Evolutionary conservation across 2,113 vertebrate species (phyloP).

Genomic region (Delphinapterus leucas): DNA sequence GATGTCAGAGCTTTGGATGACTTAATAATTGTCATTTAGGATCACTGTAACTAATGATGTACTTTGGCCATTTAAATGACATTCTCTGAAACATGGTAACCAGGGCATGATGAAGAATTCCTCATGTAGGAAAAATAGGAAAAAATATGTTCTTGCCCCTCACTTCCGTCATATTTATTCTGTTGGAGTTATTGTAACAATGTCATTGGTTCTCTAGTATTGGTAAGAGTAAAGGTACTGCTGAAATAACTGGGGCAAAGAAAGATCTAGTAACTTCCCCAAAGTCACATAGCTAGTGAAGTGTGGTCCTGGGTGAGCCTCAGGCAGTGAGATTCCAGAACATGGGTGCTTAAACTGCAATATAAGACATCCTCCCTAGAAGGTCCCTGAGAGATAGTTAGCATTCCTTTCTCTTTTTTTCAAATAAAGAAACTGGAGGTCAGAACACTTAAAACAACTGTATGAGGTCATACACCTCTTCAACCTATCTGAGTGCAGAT

Average conservation of each 20-base stretch:
- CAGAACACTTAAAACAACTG: background rate
- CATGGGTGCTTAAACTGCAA: background rate
- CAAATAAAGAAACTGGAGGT: background rate
- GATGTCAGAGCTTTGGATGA: background rate
- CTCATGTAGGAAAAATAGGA: background rate
- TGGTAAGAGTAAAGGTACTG: background rate
- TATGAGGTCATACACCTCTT: background rate
- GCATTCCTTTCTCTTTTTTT: background rate
- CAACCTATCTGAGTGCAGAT: background rate
- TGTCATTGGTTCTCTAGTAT: background rate
- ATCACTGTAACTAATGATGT: background rate
- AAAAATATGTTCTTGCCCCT: background rate
- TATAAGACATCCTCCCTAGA: fast-evolving
- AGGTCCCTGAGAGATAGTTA: background rate
- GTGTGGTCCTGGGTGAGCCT: background rate
- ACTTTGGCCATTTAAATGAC: background rate
- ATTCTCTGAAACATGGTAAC: background rate
- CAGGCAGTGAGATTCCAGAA: background rate
- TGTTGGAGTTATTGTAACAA: background rate
- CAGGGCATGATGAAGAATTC: background rate
- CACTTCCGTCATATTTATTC: background rate
- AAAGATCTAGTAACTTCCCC: background rate
- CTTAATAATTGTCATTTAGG: background rate
- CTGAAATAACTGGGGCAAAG: background rate
- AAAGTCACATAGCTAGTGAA: background rate